Conservation (phyloP, 1,140 invertebrate species). For the Caenorhabditis briggsae region DNA sequence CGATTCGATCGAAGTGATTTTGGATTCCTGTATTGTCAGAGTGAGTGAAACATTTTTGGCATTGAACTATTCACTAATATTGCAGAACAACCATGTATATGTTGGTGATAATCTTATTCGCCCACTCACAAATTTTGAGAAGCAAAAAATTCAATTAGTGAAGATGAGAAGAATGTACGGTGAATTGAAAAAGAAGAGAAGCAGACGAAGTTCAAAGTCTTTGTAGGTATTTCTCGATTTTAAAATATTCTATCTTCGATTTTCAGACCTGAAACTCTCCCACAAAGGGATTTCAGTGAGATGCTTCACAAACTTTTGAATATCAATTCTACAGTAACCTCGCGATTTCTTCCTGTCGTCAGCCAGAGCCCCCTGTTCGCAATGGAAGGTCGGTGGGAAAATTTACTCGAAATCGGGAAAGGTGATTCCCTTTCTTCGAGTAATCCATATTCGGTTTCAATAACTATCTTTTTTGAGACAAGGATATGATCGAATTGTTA, state of each 20-base stretch:
- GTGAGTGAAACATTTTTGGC: conserved; percentile 17
- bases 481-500: conserved; percentile 26
- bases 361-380: conserved; percentile 56
- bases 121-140: conserved; percentile 52
- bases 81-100: conserved; percentile 59
- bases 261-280: conserved; percentile 1
- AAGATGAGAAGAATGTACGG: conserved; percentile 51
- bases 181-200: conserved; percentile 15
- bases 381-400: conserved; percentile 52
- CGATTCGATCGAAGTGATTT: conserved; percentile 59
- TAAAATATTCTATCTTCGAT: neutral
- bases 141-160: conserved; percentile 33
- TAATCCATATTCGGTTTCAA: neutral
- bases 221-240: neutral
- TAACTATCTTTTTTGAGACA: neutral
- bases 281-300: conserved; percentile 48
- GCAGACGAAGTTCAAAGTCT: conserved; percentile 11
- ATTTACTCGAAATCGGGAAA: conserved; percentile 18
- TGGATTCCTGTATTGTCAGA: conserved; percentile 57
- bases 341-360: conserved; percentile 59
- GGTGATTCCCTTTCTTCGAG: conserved; percentile 39
- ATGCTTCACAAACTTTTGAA: conserved; percentile 56
- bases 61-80: neutral
- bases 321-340: conserved; percentile 61
- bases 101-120: conserved; percentile 50